Evolutionary conservation across 2,888 invertebrate genomes (phyloP).

Genomic region (Electrophaes corylata): DNA sequence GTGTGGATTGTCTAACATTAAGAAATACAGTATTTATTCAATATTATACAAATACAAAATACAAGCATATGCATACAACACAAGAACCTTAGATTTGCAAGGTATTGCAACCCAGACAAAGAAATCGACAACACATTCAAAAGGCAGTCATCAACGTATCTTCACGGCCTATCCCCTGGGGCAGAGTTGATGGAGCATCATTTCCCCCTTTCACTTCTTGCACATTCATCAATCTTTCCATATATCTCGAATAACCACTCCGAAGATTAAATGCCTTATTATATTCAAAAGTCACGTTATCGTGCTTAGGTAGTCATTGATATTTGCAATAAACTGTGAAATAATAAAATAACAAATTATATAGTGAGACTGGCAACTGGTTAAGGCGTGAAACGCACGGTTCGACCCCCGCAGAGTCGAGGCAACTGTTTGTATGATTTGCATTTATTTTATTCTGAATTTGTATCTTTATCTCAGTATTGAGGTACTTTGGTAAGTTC

Average conservation of each 20-base stretch:
- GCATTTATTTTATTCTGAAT: background rate
- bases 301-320: background rate
- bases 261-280: constrained; percentile 22
- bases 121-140: constrained; percentile 28
- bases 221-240: constrained; percentile 40
- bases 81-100: background rate
- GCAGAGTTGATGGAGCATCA: constrained; percentile 38
- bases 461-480: no score
- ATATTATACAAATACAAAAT: background rate
- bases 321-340: constrained; percentile 12
- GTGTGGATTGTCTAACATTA: no score
- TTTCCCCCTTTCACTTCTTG: constrained; percentile 43
- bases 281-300: constrained; percentile 16
- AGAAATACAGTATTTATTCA: no score
- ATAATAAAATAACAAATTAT: background rate
- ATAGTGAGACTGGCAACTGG: background rate
- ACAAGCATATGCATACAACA: background rate
- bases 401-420: background rate
- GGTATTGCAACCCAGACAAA: constrained; percentile 7
- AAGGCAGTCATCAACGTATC: constrained; percentile 34
- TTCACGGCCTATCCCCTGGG: constrained; percentile 32
- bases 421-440: background rate
- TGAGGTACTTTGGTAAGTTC: no score
- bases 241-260: constrained; percentile 31
- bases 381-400: background rate